Base-by-base conservation (phyloP, 1,140 invertebrate species). In the Calliopsis andreniformis region DNA sequence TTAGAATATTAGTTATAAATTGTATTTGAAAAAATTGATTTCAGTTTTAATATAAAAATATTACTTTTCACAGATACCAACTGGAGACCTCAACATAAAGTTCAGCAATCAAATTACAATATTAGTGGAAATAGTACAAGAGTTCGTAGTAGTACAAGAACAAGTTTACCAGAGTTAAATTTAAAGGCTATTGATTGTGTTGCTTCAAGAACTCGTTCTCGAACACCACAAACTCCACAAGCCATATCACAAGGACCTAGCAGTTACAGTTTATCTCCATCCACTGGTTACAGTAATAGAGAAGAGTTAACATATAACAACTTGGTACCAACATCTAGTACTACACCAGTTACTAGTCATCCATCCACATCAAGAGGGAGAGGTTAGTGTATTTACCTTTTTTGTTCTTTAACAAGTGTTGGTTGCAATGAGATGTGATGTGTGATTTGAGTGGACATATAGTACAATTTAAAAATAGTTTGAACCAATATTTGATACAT, bases 331-430 rank as follows among this genome's bases (percentile, higher is more conserved):
- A 79, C 86, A 53, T 83, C 87, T 6, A 85, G 71, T 64, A 77
- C 80, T 42, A 75, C 85, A 43, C 76, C 87, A 49, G 78, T 89
- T 64, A 86, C 89, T 84, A 91, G 86, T 87, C 87, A 91, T 86
- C 91, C 91, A 78, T 91, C 91, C 30, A 92, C 91, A 53, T 92
- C 91, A 3, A 87, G 89, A 84, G 89, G 89, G 82, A 88, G 89
- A 91, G 91, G 91, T 92, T 73, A 87, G 89, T 88, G 8, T 14
- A 78, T 78, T 56, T 56, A 56, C 18, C 75, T 28, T 47, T 42
- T 64, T 68, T 53, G 35, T 32, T 66, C n/a, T 28, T 49, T 32
- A 30, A 30, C 51, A 76, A 62, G 73, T 76, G 42, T 68, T 69
- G 62, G 78, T 83, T 76, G 62, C 61, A 76, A 70, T 67, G 59